Evolutionary conservation across 2,113 vertebrate species (phyloP), one percentile per base, ranked within the genome.

Genomic region (Triplophysa tibetana): DNA sequence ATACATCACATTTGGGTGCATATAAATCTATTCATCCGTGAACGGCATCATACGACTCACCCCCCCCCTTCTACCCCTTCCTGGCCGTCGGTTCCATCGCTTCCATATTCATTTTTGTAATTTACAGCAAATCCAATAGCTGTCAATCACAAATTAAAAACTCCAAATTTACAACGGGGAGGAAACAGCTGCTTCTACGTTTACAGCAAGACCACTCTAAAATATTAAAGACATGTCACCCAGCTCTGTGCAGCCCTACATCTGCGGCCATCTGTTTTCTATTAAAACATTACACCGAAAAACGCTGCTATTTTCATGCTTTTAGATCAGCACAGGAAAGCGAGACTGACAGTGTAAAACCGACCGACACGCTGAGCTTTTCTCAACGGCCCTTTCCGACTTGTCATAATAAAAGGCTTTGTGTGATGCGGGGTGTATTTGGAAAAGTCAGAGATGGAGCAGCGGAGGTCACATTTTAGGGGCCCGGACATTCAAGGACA

Each of bases 121-220:
- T 92, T 92, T 92, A 94, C 91, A 90, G 90, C 92, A 93, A 93
- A 93, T 90, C 91, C 91, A 93, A 91, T 91, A 92, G 89, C 91
- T 90, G 91, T 92, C 91, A 92, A 88, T 92, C 92, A 91, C 63
- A 84, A 85, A 87, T 87, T 87, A 70, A 85, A 82, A 84, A 70
- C 66, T 84, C 86, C 83, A 90, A 91, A 92, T 93, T 91, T 89
- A 92, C 89, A 83, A 85, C 87, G 41, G 72, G 87, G 85, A 84
- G 89, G 87, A 91, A 92, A 92, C 92, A 92, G 92, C 92, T 92
- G 92, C 91, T 89, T 89, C 88, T 90, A 91, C 88, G 82, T 93
- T 94, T 92, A 92, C 90, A 89, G 90, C 89, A 91, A 90, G 89
- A 90, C 91, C 93, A 93, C 92, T 94, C 91, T 93, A 90, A 92